Evolutionary conservation across 1,140 invertebrate genomes (phyloP).

Genomic region (Paraescarpia echinospica): DNA sequence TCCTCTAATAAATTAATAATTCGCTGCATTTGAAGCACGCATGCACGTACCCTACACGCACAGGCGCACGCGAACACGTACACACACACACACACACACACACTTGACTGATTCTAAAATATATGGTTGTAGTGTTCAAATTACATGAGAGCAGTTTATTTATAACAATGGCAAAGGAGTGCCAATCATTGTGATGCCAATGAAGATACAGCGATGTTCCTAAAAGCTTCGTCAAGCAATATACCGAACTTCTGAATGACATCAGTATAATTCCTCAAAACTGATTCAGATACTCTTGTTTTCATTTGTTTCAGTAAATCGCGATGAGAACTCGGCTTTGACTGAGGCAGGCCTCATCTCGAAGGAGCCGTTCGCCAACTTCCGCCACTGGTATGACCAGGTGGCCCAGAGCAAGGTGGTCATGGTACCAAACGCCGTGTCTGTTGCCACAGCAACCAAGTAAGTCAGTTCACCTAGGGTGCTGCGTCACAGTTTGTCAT

Average conservation of each 20-base stretch:
- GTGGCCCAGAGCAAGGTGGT: slow-evolving; percentile 71
- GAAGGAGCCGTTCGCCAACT: slow-evolving; percentile 80
- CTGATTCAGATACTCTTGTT: neutral
- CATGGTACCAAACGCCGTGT: slow-evolving; percentile 85
- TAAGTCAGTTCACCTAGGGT: slow-evolving; percentile 51
- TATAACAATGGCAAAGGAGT: no score
- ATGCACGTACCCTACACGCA: no score
- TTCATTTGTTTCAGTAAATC: slow-evolving; percentile 63
- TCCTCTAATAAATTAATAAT: no score
- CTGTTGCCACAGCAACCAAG: slow-evolving; percentile 83
- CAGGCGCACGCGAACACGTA: no score
- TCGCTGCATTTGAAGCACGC: no score
- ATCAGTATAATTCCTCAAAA: neutral
- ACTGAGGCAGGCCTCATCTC: slow-evolving; percentile 73
- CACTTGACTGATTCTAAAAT: no score
- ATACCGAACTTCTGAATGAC: neutral
- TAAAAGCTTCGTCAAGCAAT: no score
- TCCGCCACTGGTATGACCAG: slow-evolving; percentile 82
- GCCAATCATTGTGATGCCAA: no score
- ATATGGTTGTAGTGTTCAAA: no score
- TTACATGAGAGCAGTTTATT: no score
- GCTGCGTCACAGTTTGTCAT: neutral
- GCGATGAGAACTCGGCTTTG: slow-evolving; percentile 71
- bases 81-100: no score
- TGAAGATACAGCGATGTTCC: no score